These are phyloP conservation scores for Cryptophagus acutangulus DNA, from an alignment of 2,888 invertebrate genomes.

Conservation along the genomic window DNA sequence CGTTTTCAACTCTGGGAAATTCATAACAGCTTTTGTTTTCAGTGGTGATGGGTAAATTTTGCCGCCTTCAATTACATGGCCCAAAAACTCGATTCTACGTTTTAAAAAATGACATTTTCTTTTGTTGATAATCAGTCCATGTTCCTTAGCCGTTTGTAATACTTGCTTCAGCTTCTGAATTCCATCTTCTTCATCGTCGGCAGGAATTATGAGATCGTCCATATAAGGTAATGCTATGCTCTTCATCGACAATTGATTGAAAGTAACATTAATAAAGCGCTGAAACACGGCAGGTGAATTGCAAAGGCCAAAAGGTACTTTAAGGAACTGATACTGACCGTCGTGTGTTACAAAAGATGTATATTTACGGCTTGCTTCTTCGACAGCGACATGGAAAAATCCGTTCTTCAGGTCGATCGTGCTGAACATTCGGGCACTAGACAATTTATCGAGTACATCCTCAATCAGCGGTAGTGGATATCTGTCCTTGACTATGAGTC, in stretches of 20 bases:
- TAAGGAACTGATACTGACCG: conserved; percentile 42
- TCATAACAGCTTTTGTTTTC: conserved; percentile 24
- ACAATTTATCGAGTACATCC: conserved; percentile 17
- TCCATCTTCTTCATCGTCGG: conserved; percentile 14
- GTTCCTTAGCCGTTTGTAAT: conserved; percentile 13
- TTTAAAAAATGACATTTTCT: conserved; percentile 40
- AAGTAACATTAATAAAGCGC: conserved; percentile 28
- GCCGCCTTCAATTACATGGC: conserved; percentile 24
- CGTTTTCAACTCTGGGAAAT: conserved; percentile 31
- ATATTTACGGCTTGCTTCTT: conserved; percentile 16
- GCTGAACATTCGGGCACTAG: conserved; percentile 11
- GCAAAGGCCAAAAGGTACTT: conserved; percentile 43
- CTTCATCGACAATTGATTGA: conserved; percentile 5
- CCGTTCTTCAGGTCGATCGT: conserved; percentile 16
- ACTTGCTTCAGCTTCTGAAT: conserved; percentile 10
- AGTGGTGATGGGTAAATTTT: conserved; percentile 21
- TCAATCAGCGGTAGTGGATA: conserved; percentile 24
- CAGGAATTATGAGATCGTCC: conserved; percentile 7
- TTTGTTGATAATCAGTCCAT: conserved; percentile 33
- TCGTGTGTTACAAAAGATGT: conserved; percentile 37
- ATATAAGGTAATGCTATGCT: conserved; percentile 13
- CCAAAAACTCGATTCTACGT: conserved; percentile 23
- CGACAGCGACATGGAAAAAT: conserved; percentile 12
- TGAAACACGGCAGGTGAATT: conserved; percentile 39
- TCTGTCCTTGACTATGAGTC: conserved; percentile 22